Evolutionary conservation across 2,888 invertebrate species (phyloP).

Genomic region (Rotaria magnacalcarata): DNA sequence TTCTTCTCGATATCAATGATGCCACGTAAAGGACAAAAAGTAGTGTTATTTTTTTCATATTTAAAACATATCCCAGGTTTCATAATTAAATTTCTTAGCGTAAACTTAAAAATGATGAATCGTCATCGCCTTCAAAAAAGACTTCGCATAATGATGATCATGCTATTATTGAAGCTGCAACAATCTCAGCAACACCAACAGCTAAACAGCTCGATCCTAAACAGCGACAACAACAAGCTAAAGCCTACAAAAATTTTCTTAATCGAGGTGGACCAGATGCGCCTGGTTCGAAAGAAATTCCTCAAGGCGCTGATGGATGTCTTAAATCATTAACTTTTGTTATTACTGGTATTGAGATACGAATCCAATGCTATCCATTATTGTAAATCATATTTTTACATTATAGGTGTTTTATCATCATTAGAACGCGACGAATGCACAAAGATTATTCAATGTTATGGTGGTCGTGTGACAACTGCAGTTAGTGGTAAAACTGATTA

Average conservation of each 20-base stretch:
- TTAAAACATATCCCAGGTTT: no score
- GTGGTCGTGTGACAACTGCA: constrained; percentile 71
- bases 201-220: not conserved
- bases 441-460: constrained; percentile 71
- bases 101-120: not conserved
- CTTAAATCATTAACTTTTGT: constrained; percentile 38
- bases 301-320: constrained; percentile 34
- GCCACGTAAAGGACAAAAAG: not conserved
- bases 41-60: not conserved
- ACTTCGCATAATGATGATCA: not conserved
- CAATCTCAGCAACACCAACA: not conserved
- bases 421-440: constrained; percentile 76
- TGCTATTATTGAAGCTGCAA: not conserved
- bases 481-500: constrained; percentile 75
- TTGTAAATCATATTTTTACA: not conserved
- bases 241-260: not conserved
- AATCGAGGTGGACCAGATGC: constrained; percentile 11
- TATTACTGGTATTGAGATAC: constrained; percentile 9
- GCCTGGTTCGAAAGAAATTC: not conserved
- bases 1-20: not conserved
- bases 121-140: not conserved
- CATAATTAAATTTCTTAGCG: not conserved
- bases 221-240: not conserved
- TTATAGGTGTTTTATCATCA: constrained; percentile 66
- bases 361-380: no score